Evolutionary conservation across 2,113 vertebrate species (phyloP).

Genomic region (Cygnus buccinator): DNA sequence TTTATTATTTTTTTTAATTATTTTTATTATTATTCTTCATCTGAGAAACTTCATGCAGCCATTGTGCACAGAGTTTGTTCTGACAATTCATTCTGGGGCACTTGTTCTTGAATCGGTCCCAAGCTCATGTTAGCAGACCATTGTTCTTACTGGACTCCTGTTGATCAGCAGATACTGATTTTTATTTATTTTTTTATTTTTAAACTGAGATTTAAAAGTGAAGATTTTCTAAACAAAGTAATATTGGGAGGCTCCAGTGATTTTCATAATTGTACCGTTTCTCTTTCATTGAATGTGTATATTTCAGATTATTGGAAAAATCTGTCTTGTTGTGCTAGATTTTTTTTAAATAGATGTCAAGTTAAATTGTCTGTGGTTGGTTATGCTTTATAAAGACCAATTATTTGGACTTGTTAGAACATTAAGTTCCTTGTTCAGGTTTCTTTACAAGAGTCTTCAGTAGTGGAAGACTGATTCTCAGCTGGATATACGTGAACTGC

Average conservation of each 20-base stretch:
- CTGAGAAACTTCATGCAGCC: neutral
- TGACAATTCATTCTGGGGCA: neutral
- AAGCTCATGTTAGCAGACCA: neutral
- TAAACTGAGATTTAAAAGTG: neutral
- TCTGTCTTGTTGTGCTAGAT: neutral
- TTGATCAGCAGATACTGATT: neutral
- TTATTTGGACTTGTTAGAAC: neutral
- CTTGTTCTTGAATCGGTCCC: neutral
- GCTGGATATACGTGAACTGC: neutral
- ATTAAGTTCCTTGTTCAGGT: neutral
- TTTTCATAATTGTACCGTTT: neutral
- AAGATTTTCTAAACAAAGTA: neutral
- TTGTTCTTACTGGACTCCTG: neutral
- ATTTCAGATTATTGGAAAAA: neutral
- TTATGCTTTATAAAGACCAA: neutral
- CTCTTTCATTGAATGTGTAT: neutral
- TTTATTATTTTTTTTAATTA: neutral
- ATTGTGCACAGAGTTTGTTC: accelerated
- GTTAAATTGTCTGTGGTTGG: neutral
- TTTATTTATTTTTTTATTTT: neutral
- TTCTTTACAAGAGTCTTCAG: neutral
- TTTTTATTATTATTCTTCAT: neutral
- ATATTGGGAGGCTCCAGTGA: neutral
- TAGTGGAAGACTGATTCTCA: neutral
- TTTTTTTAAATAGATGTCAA: neutral